A percentile compares a stretch with the other conserved stretches of the same genome.
phyloP scores from a whole-genome alignment of 2,888 invertebrate species.

The Eubasilissa splendida region DNA sequence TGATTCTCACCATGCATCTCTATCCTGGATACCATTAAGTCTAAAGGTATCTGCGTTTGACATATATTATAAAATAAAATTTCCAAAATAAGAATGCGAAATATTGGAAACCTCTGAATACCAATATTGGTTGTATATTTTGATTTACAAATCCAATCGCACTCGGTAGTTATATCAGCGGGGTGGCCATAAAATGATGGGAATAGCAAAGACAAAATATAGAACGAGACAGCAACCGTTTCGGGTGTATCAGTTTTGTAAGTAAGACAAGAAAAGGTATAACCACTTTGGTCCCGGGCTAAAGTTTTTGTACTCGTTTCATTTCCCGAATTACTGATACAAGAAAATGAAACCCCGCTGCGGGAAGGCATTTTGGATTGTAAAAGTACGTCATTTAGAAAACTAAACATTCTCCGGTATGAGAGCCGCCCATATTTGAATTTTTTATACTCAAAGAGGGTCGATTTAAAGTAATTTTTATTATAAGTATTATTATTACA shows the following conservation, averaged over 20 bases:
- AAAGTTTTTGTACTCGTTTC: slow-evolving; percentile 21
- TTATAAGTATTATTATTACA: not conserved
- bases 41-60: no score
- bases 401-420: not conserved
- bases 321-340: slow-evolving; percentile 30
- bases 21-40: no score
- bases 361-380: not conserved
- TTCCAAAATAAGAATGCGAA: not conserved
- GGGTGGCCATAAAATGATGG: slow-evolving; percentile 47
- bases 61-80: no score
- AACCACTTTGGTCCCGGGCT: slow-evolving; percentile 16
- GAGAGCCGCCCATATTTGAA: not conserved
- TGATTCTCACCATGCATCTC: no score
- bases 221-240: not conserved
- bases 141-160: slow-evolving; percentile 55
- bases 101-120: slow-evolving; percentile 4
- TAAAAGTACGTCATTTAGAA: not conserved
- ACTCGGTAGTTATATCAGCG: slow-evolving; percentile 45
- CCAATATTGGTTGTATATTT: slow-evolving; percentile 37
- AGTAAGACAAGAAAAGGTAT: slow-evolving; percentile 1
- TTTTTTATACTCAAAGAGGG: not conserved
- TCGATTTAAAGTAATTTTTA: slow-evolving; percentile 1
- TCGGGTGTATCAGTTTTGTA: not conserved
- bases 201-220: slow-evolving; percentile 15
- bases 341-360: slow-evolving; percentile 11